Evolutionary conservation across 2,113 vertebrate genomes (phyloP).

Genomic region (Leptocoma aspasia): DNA sequence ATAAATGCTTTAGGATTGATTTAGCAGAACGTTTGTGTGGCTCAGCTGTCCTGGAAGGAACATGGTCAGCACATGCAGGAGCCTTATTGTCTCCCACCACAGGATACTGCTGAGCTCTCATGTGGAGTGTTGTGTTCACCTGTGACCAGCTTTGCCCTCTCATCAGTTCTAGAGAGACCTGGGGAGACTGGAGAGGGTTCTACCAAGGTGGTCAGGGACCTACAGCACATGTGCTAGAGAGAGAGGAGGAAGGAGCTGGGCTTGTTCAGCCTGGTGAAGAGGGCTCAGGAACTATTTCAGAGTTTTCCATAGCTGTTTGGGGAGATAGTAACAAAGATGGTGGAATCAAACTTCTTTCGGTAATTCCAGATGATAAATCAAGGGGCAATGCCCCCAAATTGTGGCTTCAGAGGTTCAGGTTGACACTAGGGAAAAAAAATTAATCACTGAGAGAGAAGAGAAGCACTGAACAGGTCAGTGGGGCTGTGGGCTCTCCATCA

Average conservation of each 20-base stretch:
- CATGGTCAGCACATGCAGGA: background rate
- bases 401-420: background rate
- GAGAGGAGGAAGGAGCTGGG: background rate
- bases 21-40: background rate
- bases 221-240: background rate
- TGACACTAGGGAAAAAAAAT: background rate
- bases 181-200: background rate
- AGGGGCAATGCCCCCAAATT: accelerated
- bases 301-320: background rate
- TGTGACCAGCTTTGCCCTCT: background rate
- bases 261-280: background rate
- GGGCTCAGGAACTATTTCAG: background rate
- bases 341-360: background rate
- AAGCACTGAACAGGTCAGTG: background rate
- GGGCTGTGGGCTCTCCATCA: background rate
- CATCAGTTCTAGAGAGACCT: background rate
- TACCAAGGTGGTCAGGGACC: background rate
- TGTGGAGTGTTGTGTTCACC: background rate
- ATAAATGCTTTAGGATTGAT: background rate
- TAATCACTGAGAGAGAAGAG: background rate
- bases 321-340: background rate
- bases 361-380: background rate
- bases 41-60: background rate
- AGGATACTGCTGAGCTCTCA: background rate
- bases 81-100: background rate